phyloP scores from a whole-genome alignment of 2,113 vertebrate genomes.

The Athene noctua region DNA sequence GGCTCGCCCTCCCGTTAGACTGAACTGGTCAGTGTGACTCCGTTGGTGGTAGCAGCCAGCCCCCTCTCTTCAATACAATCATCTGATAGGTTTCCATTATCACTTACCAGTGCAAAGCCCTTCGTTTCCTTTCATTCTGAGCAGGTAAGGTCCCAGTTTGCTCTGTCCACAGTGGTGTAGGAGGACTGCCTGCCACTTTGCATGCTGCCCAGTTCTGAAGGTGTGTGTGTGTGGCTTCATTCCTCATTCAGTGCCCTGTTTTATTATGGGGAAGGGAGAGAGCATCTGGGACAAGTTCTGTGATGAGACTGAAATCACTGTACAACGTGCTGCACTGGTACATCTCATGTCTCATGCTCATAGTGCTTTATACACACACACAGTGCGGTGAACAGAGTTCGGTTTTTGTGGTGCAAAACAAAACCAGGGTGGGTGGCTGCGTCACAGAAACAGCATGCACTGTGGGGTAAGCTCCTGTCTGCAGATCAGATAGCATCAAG shows the following conservation, averaged over 20 bases:
- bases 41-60: not conserved
- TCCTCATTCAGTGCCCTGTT: fast-evolving
- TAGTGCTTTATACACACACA: not conserved
- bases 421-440: not conserved
- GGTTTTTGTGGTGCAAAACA: not conserved
- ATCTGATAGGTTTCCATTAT: not conserved
- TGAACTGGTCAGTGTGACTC: not conserved
- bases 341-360: not conserved
- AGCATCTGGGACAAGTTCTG: not conserved
- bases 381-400: fast-evolving
- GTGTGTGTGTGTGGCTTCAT: not conserved
- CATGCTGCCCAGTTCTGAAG: not conserved
- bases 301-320: not conserved
- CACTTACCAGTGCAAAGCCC: not conserved
- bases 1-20: not conserved
- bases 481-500: not conserved
- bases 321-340: not conserved
- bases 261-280: not conserved
- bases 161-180: not conserved
- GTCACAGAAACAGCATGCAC: fast-evolving
- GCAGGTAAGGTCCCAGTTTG: not conserved
- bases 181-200: not conserved
- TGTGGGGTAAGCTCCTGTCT: not conserved
- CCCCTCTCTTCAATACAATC: not conserved
- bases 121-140: not conserved